Evolutionary conservation across 2,888 invertebrate species (phyloP).

Genomic region (Drosophila heteroneura): DNA sequence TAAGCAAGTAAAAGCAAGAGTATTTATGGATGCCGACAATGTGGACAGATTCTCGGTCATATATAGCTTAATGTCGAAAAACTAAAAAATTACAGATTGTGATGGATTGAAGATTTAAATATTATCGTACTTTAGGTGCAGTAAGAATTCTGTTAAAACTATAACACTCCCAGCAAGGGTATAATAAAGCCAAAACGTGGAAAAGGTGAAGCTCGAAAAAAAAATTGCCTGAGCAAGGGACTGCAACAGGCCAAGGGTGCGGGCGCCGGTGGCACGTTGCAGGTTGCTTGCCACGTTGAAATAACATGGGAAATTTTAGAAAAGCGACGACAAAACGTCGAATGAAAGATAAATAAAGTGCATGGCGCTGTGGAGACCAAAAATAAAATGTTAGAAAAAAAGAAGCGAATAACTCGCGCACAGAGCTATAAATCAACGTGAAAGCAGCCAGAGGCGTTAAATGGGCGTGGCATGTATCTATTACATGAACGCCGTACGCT

Average conservation of each 20-base stretch:
- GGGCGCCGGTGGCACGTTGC: slow-evolving; percentile 22
- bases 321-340: slow-evolving; percentile 78
- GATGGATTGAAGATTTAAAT: not conserved
- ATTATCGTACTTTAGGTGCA: not conserved
- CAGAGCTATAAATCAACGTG: slow-evolving; percentile 74
- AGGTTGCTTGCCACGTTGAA: slow-evolving; percentile 69
- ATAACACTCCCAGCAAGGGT: slow-evolving; percentile 8
- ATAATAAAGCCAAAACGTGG: slow-evolving; percentile 60
- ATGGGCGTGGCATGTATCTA: slow-evolving; percentile 64
- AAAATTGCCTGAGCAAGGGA: not conserved
- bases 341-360: slow-evolving; percentile 80
- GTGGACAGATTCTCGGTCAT: not conserved
- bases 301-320: slow-evolving; percentile 78
- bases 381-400: slow-evolving; percentile 63
- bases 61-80: not conserved
- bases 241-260: slow-evolving; percentile 12
- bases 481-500: slow-evolving; percentile 61
- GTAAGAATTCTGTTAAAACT: not conserved
- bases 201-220: slow-evolving; percentile 35
- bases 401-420: slow-evolving; percentile 57
- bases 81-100: not conserved
- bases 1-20: slow-evolving; percentile 15
- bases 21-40: slow-evolving; percentile 5
- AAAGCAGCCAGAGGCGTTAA: slow-evolving; percentile 55
- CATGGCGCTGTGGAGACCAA: slow-evolving; percentile 37